Evolutionary conservation across 2,888 invertebrate genomes (phyloP), one percentile per base, ranked within the genome.

Genomic region (Amblyteles armatorius): DNA sequence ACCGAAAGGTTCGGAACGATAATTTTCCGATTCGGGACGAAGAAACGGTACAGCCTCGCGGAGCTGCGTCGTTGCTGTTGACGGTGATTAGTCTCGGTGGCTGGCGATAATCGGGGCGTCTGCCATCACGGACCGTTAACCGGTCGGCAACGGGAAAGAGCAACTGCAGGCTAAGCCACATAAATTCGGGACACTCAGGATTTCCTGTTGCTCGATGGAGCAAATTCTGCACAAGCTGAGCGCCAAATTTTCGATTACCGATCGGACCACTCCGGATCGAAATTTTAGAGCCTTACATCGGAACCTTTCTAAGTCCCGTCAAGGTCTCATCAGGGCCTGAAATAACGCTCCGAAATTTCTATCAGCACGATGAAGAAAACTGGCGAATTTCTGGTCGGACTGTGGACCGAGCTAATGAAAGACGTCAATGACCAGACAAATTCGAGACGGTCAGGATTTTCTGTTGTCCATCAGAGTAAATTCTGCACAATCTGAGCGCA

Each of bases 41-140:
- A 63, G 60, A 63, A 74, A 74, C 73, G 73, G 73, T 74, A 63
- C 52, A 16, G 29, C 29, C 9, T 11, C 50, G 71, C 26, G 26
- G 3, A 50, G 29, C 16, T 67, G 77, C n/a, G 22, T 26, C 50
- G 52, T 52, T 67, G 77, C 33, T 55, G 22, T 5, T 40, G n/a
- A n/a, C 9, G 65, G 11, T 68, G 44, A 40, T 44, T 44, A 44
- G 29, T 13, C 13, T 68, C 16, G 48, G 68, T 22, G 33, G 16
- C 57, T 57, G 67, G 33, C 67, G 80, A 73, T 73, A 80, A 80
- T 80, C 73, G 73, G 80, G 67, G 67, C 80, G 55, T 73, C 67
- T 44, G 80, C 55, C 73, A 80, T 73, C 63, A 72, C 65, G 73
- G 40, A 55, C 80, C 73, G 80, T 73, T 80, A 73, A 80, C 67